Base-by-base conservation (phyloP, 2,113 vertebrate species). In the Labeo catla region DNA sequence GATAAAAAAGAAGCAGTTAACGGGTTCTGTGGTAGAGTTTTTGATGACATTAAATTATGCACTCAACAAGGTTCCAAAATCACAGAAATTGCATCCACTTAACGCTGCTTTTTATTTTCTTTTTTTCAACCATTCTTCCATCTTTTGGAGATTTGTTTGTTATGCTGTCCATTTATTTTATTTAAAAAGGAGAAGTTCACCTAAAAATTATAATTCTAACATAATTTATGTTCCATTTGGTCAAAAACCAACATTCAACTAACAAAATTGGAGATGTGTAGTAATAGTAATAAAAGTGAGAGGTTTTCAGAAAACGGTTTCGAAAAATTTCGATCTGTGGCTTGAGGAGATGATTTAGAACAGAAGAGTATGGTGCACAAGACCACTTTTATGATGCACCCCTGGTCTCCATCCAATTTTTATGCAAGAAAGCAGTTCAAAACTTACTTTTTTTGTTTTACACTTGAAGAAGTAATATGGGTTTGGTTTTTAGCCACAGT, bases 11-110 rank as follows among this genome's bases (percentile, higher is more conserved):
- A 19, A 36, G 13, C 6, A 28, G 39, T 49, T 8, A 54, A 39
- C 21, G 34, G 8, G 21, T 15, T 52, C 39, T 61, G 23, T 52
- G 74, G 83, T 83, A 77, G 63, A 93, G 86, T 77, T 76, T 65
- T 86, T 91, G 91, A 94, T 93, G 88, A 91, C 90, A 76, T 57
- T 90, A 91, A 93, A 92, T 91, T 90, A 92, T 88, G 82, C 79
- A 85, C 90, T 88, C 73, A 73, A 88, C 28, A 49, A 92, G 90
- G 90, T 76, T 68, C 45, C 86, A 81, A 89, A 91, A 87, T 89
- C 83, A 91, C 73, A 34, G 21, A 43, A 70, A 86, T 86, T 88
- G 82, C 86, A 23, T 79, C 85, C 80, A 83, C 81, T 86, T 34
- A 65, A 90, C 89, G 90, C 87, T 91, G 8, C 6, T 2, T 19